These are phyloP conservation scores for Melanerpes formicivorus DNA, from an alignment of 2,113 vertebrate genomes.

Conservation along the genomic window DNA sequence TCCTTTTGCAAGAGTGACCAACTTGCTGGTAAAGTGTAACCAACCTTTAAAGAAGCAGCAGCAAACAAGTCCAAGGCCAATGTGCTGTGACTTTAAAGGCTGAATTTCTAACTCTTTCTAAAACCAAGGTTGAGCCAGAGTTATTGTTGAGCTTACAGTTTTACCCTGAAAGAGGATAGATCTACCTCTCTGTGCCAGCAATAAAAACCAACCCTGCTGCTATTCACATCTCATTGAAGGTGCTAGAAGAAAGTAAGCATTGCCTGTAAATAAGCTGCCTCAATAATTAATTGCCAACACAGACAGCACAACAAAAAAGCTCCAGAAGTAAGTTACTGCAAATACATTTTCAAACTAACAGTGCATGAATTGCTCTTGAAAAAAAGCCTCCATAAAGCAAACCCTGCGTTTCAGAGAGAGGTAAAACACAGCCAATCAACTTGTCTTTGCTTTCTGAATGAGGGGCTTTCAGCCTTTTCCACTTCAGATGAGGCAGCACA, in stretches of 20 bases:
- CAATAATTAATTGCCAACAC: constrained; percentile 45
- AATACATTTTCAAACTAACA: constrained; percentile 5
- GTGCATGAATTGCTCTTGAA: background rate
- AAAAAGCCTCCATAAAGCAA: background rate
- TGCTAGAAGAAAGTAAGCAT: constrained; percentile 18
- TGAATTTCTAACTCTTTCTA: background rate
- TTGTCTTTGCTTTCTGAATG: background rate
- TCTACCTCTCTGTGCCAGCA: background rate
- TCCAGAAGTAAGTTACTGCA: constrained; percentile 9
- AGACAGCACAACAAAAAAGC: constrained; percentile 13
- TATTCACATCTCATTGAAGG: constrained; percentile 36
- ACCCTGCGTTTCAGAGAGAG: background rate
- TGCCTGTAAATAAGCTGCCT: constrained; percentile 48
- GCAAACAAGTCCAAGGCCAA: background rate
- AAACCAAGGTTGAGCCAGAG: constrained; percentile 1
- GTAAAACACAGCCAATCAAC: background rate
- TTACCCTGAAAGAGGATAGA: background rate
- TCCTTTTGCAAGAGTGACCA: background rate
- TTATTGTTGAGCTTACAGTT: constrained; percentile 22
- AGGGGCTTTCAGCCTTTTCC: background rate
- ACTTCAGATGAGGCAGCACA: background rate
- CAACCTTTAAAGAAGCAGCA: background rate
- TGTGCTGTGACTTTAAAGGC: background rate
- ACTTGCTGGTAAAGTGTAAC: background rate
- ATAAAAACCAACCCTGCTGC: background rate